Conservation (phyloP, 2,797 vertebrate species). For the Paratrypauchen microcephalus region DNA sequence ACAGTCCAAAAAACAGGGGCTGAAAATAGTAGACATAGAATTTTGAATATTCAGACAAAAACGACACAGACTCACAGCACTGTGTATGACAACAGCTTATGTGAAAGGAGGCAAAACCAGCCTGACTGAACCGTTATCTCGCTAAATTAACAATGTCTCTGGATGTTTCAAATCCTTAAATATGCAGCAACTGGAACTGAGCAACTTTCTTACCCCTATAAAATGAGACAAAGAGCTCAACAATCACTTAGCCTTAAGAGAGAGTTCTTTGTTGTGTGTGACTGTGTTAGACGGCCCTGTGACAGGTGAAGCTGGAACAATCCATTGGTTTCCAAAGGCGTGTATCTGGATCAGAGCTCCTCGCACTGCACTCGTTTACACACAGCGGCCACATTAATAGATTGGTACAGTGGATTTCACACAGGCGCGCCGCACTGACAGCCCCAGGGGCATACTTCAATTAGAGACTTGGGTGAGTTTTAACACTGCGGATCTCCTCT, state of each 20-base stretch:
- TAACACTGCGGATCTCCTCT: conserved; percentile 78
- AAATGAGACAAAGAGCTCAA: conserved; percentile 28
- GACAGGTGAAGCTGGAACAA: conserved; percentile 51
- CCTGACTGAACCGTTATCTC: not conserved
- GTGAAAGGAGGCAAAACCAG: not conserved
- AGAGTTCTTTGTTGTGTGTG: conserved; percentile 23
- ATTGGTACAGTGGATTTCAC: conserved; percentile 64
- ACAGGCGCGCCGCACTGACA: conserved; percentile 62
- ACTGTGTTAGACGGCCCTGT: conserved; percentile 31
- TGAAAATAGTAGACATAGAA: not conserved
- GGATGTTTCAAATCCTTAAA: not conserved
- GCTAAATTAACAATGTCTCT: not conserved
- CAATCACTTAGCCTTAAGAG: conserved; percentile 27
- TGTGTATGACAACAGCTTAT: conserved; percentile 5
- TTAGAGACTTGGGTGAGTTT: conserved; percentile 78
- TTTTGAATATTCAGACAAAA: not conserved
- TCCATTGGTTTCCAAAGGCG: conserved; percentile 53
- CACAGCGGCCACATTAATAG: conserved; percentile 65
- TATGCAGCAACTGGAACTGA: not conserved
- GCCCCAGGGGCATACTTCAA: conserved; percentile 78
- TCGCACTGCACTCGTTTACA: conserved; percentile 59
- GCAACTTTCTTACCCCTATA: not conserved
- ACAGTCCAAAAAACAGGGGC: too few species aligned
- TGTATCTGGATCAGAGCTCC: conserved; percentile 52
- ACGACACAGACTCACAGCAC: not conserved